A percentile compares a stretch with the other conserved stretches of the same genome.
Evolutionary conservation across 2,113 vertebrate species (phyloP).

Genomic region (Megaleporinus macrocephalus): DNA sequence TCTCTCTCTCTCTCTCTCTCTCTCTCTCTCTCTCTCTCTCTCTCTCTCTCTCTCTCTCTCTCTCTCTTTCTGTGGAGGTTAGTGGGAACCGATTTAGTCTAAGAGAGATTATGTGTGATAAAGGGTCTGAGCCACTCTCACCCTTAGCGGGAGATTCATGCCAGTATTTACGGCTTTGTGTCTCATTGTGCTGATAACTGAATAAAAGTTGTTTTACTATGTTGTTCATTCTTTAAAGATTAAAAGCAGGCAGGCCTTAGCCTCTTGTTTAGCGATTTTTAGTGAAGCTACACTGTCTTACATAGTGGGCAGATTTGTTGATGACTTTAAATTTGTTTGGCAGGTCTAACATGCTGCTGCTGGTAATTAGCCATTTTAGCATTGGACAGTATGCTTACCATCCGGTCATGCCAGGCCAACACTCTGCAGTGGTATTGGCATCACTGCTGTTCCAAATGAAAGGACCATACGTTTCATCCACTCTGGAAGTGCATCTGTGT

Average conservation of each 20-base stretch:
- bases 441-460: background rate
- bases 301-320: conserved; percentile 4
- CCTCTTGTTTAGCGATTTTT: background rate
- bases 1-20: background rate
- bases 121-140: background rate
- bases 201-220: conserved; percentile 17
- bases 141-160: background rate
- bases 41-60: background rate
- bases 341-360: background rate
- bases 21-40: background rate
- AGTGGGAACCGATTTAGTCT: conserved; percentile 31
- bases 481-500: background rate
- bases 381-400: background rate
- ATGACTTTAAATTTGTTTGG: background rate
- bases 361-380: conserved; percentile 14
- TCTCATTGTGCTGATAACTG: conserved; percentile 21
- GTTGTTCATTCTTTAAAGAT: no score
- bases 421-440: background rate
- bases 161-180: background rate
- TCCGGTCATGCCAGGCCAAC: background rate
- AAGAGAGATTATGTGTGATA: conserved; percentile 8
- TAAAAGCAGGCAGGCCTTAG: background rate
- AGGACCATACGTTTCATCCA: background rate
- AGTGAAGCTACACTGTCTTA: background rate
- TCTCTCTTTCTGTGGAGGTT: conserved; percentile 7